Conservation (phyloP, 2,113 vertebrate species). For the Picathartes gymnocephalus region DNA sequence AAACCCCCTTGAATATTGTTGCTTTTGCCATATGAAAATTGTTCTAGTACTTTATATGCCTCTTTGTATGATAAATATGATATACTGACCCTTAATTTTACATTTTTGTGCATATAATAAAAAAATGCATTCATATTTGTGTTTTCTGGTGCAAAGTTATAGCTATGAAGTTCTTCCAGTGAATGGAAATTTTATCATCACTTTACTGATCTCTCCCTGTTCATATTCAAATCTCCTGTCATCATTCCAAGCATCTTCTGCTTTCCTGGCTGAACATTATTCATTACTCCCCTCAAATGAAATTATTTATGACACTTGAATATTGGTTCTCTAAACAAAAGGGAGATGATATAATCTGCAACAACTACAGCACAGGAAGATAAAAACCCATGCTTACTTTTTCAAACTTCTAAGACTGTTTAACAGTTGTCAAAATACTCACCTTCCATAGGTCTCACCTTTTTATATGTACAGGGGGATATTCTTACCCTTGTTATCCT, state of each 20-base stretch:
- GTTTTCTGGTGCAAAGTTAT: background rate
- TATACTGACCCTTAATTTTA: background rate
- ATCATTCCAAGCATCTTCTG: background rate
- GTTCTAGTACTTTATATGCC: background rate
- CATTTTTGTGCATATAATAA: background rate
- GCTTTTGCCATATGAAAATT: background rate
- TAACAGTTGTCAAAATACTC: background rate
- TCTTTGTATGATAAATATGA: background rate
- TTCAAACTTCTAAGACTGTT: background rate
- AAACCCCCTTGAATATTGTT: background rate
- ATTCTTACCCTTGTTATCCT: background rate
- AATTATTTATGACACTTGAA: background rate
- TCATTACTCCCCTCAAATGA: fast-evolving
- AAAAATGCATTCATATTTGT: background rate
- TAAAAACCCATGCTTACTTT: background rate
- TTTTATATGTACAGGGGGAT: background rate
- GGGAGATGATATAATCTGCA: background rate
- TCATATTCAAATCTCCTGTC: background rate
- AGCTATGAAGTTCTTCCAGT: background rate
- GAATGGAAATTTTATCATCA: background rate
- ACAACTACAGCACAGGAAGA: background rate
- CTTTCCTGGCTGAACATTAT: background rate
- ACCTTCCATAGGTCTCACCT: background rate
- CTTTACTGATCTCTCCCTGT: background rate
- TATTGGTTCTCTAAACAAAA: background rate